A percentile compares a stretch with the other conserved stretches of the same genome.
Conservation (phyloP, 2,888 invertebrate species). For the Hydriomena furcata region DNA sequence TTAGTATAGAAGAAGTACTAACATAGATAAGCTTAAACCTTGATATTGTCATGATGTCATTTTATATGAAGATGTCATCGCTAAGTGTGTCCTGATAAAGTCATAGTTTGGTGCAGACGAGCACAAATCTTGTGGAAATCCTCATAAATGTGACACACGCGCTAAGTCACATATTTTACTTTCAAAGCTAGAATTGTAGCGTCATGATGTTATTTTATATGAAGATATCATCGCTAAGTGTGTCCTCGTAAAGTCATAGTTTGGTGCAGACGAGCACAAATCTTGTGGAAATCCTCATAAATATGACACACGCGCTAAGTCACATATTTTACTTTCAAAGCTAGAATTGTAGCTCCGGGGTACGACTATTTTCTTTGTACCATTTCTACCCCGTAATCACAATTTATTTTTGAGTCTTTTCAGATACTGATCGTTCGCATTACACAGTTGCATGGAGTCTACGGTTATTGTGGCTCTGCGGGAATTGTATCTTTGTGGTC, state of each 20-base stretch:
- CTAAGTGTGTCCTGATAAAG: too few relatives aligned
- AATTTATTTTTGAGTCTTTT: conserved; percentile 44
- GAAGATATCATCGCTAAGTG: too few relatives aligned
- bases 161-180: background rate
- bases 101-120: too few relatives aligned
- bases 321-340: background rate
- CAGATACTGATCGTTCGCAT: conserved; percentile 26
- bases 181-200: background rate
- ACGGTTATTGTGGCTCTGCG: background rate
- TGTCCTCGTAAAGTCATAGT: too few relatives aligned
- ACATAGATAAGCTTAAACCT: too few relatives aligned
- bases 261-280: too few relatives aligned
- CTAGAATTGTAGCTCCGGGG: background rate
- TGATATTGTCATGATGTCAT: too few relatives aligned
- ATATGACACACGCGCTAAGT: background rate
- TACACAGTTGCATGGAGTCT: conserved; percentile 7
- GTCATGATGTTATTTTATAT: too few relatives aligned
- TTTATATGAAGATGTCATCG: too few relatives aligned
- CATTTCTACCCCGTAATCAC: conserved; percentile 39
- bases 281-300: background rate
- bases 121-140: background rate
- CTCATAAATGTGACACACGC: background rate
- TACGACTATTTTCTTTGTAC: conserved; percentile 40
- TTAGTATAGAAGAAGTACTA: too few relatives aligned
- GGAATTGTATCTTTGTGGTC: background rate